Evolutionary conservation across 2,113 vertebrate species (phyloP).

Genomic region (Hucho hucho): DNA sequence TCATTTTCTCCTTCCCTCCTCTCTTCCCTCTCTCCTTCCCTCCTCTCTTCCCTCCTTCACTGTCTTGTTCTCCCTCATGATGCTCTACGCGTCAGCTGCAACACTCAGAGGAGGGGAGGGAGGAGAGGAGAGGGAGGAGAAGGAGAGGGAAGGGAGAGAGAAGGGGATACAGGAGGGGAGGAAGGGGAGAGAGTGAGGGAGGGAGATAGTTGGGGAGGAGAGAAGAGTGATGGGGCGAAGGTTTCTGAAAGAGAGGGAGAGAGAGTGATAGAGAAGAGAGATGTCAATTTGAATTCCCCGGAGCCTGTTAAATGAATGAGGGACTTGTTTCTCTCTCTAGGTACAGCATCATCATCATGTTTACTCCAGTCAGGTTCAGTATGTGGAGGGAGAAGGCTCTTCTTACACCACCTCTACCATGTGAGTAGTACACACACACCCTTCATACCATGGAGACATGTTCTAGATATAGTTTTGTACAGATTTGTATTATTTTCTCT

Average conservation of each 20-base stretch:
- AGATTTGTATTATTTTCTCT: too few relatives aligned
- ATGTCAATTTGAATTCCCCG: not conserved
- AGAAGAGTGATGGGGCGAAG: too few relatives aligned
- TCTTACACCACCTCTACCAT: conserved; percentile 89
- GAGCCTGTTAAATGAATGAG: not conserved
- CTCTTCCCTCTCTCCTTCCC: too few relatives aligned
- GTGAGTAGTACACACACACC: conserved; percentile 57
- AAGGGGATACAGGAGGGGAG: not conserved
- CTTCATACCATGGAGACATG: too few relatives aligned
- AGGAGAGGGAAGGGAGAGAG: not conserved
- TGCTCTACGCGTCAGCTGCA: too few relatives aligned
- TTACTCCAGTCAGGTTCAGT: conserved; percentile 90
- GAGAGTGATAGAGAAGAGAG: not conserved
- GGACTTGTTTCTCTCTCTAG: conserved; percentile 42
- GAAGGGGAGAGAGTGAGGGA: too few relatives aligned
- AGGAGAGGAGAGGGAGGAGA: not conserved
- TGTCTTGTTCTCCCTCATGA: not conserved
- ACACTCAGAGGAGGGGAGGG: too few relatives aligned
- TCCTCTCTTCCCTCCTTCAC: not conserved
- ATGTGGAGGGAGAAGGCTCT: conserved; percentile 85
- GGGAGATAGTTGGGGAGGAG: too few relatives aligned
- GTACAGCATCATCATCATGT: conserved; percentile 86
- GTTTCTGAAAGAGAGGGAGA: too few relatives aligned
- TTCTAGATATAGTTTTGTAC: too few relatives aligned
- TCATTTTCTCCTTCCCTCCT: too few relatives aligned